Evolutionary conservation across 2,113 vertebrate species (phyloP).

Genomic region (Lethenteron camtschaticum): DNA sequence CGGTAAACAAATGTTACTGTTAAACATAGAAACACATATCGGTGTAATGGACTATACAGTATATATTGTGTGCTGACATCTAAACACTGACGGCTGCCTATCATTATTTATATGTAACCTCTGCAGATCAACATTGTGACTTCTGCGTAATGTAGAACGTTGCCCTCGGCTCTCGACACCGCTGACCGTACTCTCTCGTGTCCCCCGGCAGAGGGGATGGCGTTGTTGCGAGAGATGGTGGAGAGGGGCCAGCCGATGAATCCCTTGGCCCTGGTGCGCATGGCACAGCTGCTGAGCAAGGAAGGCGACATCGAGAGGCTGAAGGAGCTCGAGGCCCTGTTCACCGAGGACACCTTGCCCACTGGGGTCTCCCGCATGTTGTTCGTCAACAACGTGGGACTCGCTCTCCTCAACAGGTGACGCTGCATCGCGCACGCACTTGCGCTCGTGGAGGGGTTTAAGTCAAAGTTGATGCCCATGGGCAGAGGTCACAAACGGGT

Average conservation of each 20-base stretch:
- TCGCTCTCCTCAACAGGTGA: conserved; percentile 54
- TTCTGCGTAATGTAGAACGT: no score
- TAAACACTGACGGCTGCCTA: no score
- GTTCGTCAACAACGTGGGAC: conserved; percentile 39
- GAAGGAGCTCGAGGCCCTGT: conserved; percentile 26
- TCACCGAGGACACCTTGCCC: conserved; percentile 13
- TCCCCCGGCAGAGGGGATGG: conserved; percentile 29
- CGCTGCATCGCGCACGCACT: conserved; percentile 13
- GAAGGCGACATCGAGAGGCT: conserved; percentile 34
- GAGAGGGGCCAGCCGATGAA: conserved; percentile 22
- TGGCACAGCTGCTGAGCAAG: conserved; percentile 30
- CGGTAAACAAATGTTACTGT: no score
- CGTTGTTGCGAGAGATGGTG: conserved; percentile 25
- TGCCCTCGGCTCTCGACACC: no score
- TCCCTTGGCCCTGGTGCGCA: conserved; percentile 18
- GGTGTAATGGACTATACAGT: no score
- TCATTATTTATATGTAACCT: no score
- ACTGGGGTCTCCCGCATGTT: conserved; percentile 31
- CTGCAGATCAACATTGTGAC: no score
- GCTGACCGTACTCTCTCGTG: no score
- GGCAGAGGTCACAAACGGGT: neutral
- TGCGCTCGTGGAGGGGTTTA: neutral
- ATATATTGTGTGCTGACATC: no score
- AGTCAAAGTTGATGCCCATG: neutral
- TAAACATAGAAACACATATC: no score